phyloP scores from a whole-genome alignment of 2,113 vertebrate species.

The Albula glossodonta region DNA sequence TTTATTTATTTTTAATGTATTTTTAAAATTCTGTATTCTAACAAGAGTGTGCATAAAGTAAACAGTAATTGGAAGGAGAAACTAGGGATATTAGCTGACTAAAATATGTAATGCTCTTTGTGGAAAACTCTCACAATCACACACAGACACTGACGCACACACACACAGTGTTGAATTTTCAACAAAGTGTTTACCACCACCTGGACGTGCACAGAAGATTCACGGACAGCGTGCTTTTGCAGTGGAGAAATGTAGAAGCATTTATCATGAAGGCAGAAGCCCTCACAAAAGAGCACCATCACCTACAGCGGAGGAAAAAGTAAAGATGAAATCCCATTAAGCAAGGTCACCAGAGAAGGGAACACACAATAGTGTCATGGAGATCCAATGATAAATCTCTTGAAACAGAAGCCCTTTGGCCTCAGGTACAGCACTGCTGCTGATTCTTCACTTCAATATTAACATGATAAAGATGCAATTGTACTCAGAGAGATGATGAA shows the following conservation, averaged over 20 bases:
- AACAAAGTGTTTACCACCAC: background rate
- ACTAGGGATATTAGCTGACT: background rate
- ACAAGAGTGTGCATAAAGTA: slow-evolving; percentile 30
- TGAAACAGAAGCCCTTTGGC: background rate
- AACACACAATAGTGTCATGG: slow-evolving; percentile 58
- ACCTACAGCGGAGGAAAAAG: slow-evolving; percentile 59
- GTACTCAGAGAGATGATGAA: no score
- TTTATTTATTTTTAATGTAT: slow-evolving; percentile 43
- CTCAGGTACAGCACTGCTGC: background rate
- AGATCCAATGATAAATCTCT: slow-evolving; percentile 3
- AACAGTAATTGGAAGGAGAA: slow-evolving; percentile 31
- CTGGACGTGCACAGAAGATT: slow-evolving; percentile 40
- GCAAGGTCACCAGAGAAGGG: slow-evolving; percentile 68
- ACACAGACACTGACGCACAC: background rate
- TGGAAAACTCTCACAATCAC: background rate
- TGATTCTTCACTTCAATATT: no score
- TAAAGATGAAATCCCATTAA: slow-evolving; percentile 55
- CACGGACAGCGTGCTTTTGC: slow-evolving; percentile 25
- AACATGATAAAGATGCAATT: no score
- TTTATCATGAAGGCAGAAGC: slow-evolving; percentile 61
- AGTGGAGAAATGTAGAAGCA: slow-evolving; percentile 50
- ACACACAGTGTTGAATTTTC: background rate
- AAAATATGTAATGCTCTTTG: slow-evolving; percentile 1
- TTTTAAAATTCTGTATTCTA: slow-evolving; percentile 37
- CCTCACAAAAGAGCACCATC: slow-evolving; percentile 54